Evolutionary conservation across 2,888 invertebrate species (phyloP).

Genomic region (Drosophila borborema): DNA sequence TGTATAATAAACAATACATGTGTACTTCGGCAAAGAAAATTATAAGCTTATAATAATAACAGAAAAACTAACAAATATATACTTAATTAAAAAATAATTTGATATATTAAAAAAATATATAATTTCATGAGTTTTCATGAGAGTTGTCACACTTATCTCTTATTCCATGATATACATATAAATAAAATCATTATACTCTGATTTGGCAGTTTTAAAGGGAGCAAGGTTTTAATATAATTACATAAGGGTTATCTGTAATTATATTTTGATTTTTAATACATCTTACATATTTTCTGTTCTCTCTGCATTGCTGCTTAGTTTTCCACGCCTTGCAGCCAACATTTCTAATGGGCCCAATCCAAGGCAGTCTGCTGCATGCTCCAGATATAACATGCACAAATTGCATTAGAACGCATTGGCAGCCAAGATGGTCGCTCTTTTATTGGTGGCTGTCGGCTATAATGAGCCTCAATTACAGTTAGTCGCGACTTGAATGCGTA

Average conservation of each 20-base stretch:
- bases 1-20: too few species aligned
- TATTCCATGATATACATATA: too few species aligned
- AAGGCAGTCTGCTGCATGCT: constrained; percentile 11
- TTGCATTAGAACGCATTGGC: constrained; percentile 20
- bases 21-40: too few species aligned
- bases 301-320: neutral
- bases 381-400: constrained; percentile 24
- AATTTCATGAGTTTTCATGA: too few species aligned
- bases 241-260: neutral
- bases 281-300: neutral
- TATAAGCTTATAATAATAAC: too few species aligned
- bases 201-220: neutral
- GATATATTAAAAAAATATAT: too few species aligned
- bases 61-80: too few species aligned
- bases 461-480: constrained; percentile 43
- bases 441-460: constrained; percentile 24
- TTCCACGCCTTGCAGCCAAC: neutral
- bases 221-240: neutral
- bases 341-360: constrained; percentile 14
- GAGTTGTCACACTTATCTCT: too few species aligned
- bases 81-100: too few species aligned
- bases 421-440: constrained; percentile 12
- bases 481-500: constrained; percentile 17
- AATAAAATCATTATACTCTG: neutral
- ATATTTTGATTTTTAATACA: neutral